Conservation (phyloP, 2,113 vertebrate species). For the Brevimyrus niger region DNA sequence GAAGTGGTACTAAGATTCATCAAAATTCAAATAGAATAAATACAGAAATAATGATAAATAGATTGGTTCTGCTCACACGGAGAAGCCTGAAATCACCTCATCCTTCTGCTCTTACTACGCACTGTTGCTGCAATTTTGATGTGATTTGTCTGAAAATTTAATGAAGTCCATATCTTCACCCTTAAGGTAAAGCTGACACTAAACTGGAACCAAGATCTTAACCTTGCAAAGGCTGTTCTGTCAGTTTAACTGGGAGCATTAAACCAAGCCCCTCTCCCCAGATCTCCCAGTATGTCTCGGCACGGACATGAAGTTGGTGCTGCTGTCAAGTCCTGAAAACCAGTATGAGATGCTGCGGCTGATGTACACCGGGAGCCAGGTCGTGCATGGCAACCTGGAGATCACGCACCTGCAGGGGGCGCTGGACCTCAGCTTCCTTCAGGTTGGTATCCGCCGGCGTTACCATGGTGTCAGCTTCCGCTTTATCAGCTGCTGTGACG, state of each 20-base stretch:
- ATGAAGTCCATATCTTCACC: background rate
- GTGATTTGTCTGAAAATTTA: background rate
- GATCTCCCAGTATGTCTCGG: constrained; percentile 76
- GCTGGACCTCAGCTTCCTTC: constrained; percentile 75
- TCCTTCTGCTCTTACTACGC: background rate
- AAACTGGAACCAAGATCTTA: background rate
- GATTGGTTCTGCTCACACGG: background rate
- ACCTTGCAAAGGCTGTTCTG: background rate
- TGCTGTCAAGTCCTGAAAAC: constrained; percentile 80
- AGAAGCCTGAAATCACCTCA: background rate
- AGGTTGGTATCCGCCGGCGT: constrained; percentile 54
- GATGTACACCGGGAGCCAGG: constrained; percentile 84
- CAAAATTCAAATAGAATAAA: background rate
- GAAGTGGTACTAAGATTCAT: background rate
- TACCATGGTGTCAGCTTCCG: background rate
- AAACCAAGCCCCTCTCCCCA: background rate
- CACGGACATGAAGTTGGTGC: constrained; percentile 86
- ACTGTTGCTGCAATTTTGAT: background rate
- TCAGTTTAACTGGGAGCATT: background rate
- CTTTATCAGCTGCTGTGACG: background rate
- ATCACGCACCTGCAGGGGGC: constrained; percentile 80
- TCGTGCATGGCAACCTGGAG: constrained; percentile 93
- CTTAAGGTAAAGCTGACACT: background rate
- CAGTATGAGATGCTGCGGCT: constrained; percentile 78
- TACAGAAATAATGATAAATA: background rate